Conservation (phyloP, 1,140 invertebrate genomes). For the Trissolcus basalis region DNA sequence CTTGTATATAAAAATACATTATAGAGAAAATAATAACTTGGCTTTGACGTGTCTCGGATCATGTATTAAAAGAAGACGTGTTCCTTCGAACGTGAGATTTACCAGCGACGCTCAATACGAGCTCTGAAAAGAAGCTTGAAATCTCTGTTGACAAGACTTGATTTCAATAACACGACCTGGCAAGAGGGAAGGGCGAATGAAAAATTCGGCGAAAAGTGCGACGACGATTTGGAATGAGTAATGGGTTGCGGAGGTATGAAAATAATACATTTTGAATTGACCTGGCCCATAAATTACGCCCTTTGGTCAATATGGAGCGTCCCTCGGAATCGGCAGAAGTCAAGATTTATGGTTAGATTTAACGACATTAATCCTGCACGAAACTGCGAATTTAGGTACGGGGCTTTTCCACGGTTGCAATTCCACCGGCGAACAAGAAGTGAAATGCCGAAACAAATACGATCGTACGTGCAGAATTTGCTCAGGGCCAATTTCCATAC, state of each 20-base stretch:
- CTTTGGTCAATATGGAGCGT: slow-evolving; percentile 31
- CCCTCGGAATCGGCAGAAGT: slow-evolving; percentile 56
- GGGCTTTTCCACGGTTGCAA: slow-evolving; percentile 30
- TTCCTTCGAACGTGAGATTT: no score
- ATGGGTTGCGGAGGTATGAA: background rate
- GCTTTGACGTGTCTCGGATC: no score
- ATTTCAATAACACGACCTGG: no score
- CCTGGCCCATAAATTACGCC: slow-evolving; percentile 34
- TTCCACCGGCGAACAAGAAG: slow-evolving; percentile 42
- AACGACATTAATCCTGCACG: slow-evolving; percentile 59
- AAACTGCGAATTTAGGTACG: slow-evolving; percentile 32
- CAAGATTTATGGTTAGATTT: slow-evolving; percentile 65
- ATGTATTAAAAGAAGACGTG: no score
- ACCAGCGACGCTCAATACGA: no score
- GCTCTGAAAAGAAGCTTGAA: no score
- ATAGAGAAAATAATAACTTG: no score
- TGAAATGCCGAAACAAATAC: slow-evolving; percentile 53
- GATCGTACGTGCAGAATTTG: slow-evolving; percentile 34
- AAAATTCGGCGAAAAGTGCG: background rate
- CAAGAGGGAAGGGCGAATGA: background rate
- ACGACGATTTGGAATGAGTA: background rate
- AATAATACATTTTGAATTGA: slow-evolving; percentile 7
- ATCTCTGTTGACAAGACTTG: no score
- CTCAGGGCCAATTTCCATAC: slow-evolving; percentile 46
- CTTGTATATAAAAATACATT: no score